A percentile compares a stretch with the other conserved stretches of the same genome.
Conservation (phyloP, 2,888 invertebrate species). For the Acrobasis consociella region DNA sequence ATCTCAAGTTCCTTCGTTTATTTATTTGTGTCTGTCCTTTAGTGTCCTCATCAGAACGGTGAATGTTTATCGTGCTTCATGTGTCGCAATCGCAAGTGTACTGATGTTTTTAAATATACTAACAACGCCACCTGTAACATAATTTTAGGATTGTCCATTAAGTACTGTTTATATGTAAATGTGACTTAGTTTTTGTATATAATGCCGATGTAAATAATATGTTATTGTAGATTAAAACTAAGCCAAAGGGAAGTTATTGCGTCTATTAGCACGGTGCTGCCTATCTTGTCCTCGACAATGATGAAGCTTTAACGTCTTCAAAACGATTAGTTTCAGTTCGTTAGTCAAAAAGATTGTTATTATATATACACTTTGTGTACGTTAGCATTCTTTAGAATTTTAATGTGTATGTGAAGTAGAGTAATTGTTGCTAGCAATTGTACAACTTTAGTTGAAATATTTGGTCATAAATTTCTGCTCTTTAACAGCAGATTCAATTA, state of each 20-base stretch:
- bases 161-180: constrained; percentile 53
- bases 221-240: constrained; percentile 53
- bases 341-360: no score
- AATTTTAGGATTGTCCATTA: constrained; percentile 32
- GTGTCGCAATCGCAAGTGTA: constrained; percentile 51
- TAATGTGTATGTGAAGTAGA: not conserved
- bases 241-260: constrained; percentile 74
- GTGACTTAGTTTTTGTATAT: constrained; percentile 50
- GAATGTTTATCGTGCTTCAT: constrained; percentile 32
- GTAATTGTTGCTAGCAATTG: constrained; percentile 9
- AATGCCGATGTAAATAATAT: constrained; percentile 53
- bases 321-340: no score
- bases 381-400: constrained; percentile 34
- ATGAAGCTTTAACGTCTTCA: constrained; percentile 62
- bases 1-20: constrained; percentile 37
- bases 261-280: constrained; percentile 74
- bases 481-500: not conserved
- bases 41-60: constrained; percentile 26
- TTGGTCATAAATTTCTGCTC: not conserved
- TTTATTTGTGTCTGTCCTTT: constrained; percentile 35
- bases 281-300: constrained; percentile 57
- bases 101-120: constrained; percentile 46
- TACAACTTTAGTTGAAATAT: constrained; percentile 16
- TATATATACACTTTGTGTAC: constrained; percentile 32
- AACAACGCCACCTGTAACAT: constrained; percentile 56